Base-by-base conservation (phyloP, 2,888 invertebrate species). In the Amphipyra tragopoginis region DNA sequence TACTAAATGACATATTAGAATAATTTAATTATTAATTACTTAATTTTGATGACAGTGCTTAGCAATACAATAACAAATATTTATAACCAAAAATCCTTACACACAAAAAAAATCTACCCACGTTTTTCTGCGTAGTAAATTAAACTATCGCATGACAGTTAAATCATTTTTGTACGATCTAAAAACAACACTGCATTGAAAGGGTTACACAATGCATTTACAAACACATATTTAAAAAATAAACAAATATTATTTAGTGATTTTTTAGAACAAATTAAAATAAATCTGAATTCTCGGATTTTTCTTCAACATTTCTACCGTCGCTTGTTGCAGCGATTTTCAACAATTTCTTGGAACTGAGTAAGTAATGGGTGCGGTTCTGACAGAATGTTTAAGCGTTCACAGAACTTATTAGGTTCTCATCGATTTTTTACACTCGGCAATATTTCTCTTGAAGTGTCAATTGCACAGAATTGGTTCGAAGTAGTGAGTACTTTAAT, bases 341-440 rank as follows among this genome's bases (percentile, higher is more conserved):
- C 43, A 66, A 14, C 44, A 57, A 7, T 61, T 62, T 55, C 57
- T 47, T 8, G 53, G 44, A 61, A 65, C 10, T 42, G 39, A 51
- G n/a, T 48, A 52, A 60, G 15, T 61, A 58, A 61, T 73, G 69
- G 56, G 44, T 62, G 71, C 73, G 60, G 56, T 63, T 51, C 43
- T 47, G 34, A 8, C n/a, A 33, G 15, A 62, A 58, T 55, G 43
- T 45, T 67, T 63, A 63, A 65, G 43, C 50, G 42, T 74, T 69
- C 56, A 33, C 21, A 40, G 50, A 65, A 71, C 57, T 56, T 63
- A 69, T 72, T 64, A 61, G 50, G 47, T 43, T 53, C 40, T 15
- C 52, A 77, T 77, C 63, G 67, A 67, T 69, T 77, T 75, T 52
- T 63, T 39, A 60, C 60, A 60, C 40, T 40, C 26, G 38, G 52